Conservation (phyloP, 2,888 invertebrate genomes). For the Drosophila kanekoi region DNA sequence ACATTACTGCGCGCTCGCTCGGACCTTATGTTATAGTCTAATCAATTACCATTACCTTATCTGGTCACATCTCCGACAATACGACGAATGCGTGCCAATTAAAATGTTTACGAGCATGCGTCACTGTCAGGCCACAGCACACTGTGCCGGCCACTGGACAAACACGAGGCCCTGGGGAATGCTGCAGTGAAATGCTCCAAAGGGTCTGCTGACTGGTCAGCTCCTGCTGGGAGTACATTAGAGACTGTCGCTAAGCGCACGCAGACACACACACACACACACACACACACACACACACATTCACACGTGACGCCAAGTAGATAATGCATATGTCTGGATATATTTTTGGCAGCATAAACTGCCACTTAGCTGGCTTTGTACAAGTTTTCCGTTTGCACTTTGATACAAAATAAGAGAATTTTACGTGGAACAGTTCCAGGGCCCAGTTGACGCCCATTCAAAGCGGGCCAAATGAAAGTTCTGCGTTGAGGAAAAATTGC, state of each 20-base stretch:
- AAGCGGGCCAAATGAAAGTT: constrained; percentile 26
- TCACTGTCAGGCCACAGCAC: constrained; percentile 35
- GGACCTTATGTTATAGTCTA: constrained; percentile 29
- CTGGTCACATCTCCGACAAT: constrained; percentile 46
- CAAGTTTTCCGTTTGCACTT: constrained; percentile 27
- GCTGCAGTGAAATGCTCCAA: constrained; percentile 31
- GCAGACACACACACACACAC: background rate
- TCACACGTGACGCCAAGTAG: constrained; percentile 17
- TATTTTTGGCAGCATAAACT: constrained; percentile 44
- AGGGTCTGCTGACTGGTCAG: constrained; percentile 27
- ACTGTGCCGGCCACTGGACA: constrained; percentile 1
- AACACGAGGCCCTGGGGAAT: constrained; percentile 41
- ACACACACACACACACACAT: background rate
- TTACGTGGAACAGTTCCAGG: constrained; percentile 9
- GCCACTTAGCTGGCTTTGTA: constrained; percentile 41
- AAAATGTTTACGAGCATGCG: constrained; percentile 62
- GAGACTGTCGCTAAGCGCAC: constrained; percentile 1
- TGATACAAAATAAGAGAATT: constrained; percentile 25
- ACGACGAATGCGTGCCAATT: constrained; percentile 63
- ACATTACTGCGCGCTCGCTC: background rate
- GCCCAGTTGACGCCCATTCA: constrained; percentile 12
- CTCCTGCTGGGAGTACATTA: constrained; percentile 17
- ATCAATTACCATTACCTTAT: constrained; percentile 72
- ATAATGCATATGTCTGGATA: constrained; percentile 42
- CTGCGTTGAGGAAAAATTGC: constrained; percentile 46